Evolutionary conservation across 2,113 vertebrate genomes (phyloP).

Genomic region (Sinocyclocheilus grahami): DNA sequence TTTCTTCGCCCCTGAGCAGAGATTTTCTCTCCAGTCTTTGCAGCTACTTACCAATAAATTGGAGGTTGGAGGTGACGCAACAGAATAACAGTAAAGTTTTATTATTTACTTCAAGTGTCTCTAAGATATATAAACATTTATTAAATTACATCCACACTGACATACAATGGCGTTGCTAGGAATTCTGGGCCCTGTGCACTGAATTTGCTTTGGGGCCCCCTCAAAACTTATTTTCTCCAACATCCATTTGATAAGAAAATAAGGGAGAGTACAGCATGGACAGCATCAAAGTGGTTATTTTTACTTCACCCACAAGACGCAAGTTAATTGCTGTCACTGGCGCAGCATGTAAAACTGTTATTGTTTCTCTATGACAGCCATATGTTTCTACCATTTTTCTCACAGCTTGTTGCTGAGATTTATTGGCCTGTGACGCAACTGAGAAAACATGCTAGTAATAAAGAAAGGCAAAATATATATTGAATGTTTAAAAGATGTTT

Average conservation of each 20-base stretch:
- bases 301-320: conserved; percentile 11
- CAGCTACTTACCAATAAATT: conserved; percentile 17
- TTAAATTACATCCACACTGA: too few relatives aligned
- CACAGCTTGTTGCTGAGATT: conserved; percentile 31
- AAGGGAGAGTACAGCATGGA: background rate
- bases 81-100: background rate
- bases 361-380: conserved; percentile 37
- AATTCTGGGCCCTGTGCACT: too few relatives aligned
- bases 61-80: too few relatives aligned
- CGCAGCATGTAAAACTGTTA: conserved; percentile 18
- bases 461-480: background rate
- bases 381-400: conserved; percentile 45
- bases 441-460: conserved; percentile 11
- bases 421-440: background rate
- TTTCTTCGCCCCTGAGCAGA: background rate
- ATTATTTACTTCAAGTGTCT: background rate
- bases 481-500: background rate
- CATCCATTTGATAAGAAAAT: too few relatives aligned
- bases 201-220: too few relatives aligned
- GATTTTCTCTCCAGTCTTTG: conserved; percentile 4
- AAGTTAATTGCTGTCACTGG: conserved; percentile 29
- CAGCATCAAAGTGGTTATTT: conserved; percentile 6
- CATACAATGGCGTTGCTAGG: too few relatives aligned
- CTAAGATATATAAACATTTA: background rate
- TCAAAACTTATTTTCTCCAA: too few relatives aligned